These are phyloP conservation scores for Hydractinia echinata DNA, from an alignment of 30 jellyfish, hydroid and myxozoan genomes.

Conservation along the genomic window DNA sequence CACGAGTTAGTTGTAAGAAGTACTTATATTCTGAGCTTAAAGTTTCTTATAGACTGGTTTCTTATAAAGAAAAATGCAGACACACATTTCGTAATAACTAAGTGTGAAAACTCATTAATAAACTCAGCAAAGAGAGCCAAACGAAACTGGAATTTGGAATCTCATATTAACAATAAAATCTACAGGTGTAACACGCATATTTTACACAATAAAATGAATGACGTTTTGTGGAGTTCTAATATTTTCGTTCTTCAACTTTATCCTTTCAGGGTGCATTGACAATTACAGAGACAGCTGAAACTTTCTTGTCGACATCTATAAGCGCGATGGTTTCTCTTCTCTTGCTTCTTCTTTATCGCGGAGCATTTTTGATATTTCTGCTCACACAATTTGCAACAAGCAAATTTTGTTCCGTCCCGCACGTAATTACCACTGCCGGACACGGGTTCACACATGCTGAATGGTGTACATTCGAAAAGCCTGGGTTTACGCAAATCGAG, in stretches of 20 bases:
- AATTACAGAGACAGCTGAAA: background rate
- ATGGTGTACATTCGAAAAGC: background rate
- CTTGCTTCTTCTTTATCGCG: background rate
- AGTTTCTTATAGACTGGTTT: too few relatives aligned
- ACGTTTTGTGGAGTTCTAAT: too few relatives aligned
- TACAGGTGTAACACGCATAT: too few relatives aligned
- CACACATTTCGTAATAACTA: too few relatives aligned
- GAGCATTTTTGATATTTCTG: background rate
- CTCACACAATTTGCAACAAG: background rate
- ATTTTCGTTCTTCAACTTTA: background rate
- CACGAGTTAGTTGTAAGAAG: too few relatives aligned
- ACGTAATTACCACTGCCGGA: constrained; percentile 2
- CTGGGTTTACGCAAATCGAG: background rate
- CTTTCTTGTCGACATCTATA: constrained; percentile 9
- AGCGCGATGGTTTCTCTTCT: background rate
- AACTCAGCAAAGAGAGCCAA: too few relatives aligned
- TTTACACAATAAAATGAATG: too few relatives aligned
- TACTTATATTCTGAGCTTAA: too few relatives aligned
- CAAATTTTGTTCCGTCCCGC: background rate
- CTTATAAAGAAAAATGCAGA: too few relatives aligned
- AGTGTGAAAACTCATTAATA: too few relatives aligned
- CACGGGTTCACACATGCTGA: constrained; percentile 15
- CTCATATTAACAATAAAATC: too few relatives aligned
- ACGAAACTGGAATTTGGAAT: too few relatives aligned
- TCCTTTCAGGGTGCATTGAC: constrained; percentile 6